Evolutionary conservation across 2,888 invertebrate genomes (phyloP).

Genomic region (Parochlus steinenii): DNA sequence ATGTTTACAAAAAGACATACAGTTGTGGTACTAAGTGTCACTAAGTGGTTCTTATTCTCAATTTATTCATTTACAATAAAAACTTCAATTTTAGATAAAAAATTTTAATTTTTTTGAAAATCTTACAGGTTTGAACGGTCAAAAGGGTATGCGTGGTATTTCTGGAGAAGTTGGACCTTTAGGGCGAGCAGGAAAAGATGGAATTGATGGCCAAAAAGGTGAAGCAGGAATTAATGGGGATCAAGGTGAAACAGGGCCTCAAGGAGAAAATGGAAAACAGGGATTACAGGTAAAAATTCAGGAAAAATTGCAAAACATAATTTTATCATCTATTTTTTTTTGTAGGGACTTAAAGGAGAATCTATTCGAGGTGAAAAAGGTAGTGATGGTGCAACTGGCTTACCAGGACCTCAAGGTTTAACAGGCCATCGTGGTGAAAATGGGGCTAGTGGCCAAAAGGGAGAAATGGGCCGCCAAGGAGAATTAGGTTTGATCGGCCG

Average conservation of each 20-base stretch:
- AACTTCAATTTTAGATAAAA: conserved; percentile 26
- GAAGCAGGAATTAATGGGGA: conserved; percentile 19
- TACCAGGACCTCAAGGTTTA: conserved; percentile 38
- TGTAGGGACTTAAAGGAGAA: conserved; percentile 1
- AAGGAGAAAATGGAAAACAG: conserved; percentile 55
- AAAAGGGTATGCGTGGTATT: conserved; percentile 5
- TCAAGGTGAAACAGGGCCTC: conserved; percentile 45
- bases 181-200: conserved; percentile 59
- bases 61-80: not conserved
- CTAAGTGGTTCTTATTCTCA: too few relatives aligned
- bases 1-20: too few relatives aligned
- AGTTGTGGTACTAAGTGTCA: too few relatives aligned
- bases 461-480: conserved; percentile 52
- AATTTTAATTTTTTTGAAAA: conserved; percentile 1
- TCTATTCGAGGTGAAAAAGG: conserved; percentile 25
- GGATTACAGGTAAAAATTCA: conserved; percentile 45
- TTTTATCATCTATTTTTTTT: not conserved
- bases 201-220: conserved; percentile 33
- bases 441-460: conserved; percentile 32
- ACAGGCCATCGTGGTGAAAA: not conserved
- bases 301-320: conserved; percentile 6
- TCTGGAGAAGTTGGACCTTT: conserved; percentile 30
- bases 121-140: conserved; percentile 2
- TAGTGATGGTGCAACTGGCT: conserved; percentile 38
- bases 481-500: conserved; percentile 55